Base-by-base conservation (phyloP, 2,797 vertebrate genomes). In the Liasis olivaceus region DNA sequence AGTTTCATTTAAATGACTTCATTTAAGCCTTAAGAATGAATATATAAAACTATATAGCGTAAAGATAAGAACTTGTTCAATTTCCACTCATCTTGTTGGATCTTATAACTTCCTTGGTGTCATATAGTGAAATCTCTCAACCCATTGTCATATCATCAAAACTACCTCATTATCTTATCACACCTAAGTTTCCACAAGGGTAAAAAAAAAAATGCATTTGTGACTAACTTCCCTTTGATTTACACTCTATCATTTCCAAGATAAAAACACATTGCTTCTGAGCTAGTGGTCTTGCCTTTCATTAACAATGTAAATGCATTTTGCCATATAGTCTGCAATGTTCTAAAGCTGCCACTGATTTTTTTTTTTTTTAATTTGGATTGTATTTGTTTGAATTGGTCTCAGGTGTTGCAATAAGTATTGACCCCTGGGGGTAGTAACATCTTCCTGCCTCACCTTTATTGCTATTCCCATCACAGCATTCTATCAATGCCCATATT, bases 401-500 rank as follows among this genome's bases (percentile, higher is more conserved):
- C 94, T 28, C 96, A 97, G 96, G 95, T 97, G 96, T 94, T 96
- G 94, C 89, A 90, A 92, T 95, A 96, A 91, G 89, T 96, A 95
- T 97, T 96, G 96, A 96, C 94, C 95, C 0, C 88, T 93, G 93
- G 93, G 95, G 94, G 91, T 93, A 95, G 93, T 96, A 95, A 96
- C 96, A 95, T 94, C 94, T 92, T 95, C 92, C 95, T 96, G 91
- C 85, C 95, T 92, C 93, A 93, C 90, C 84, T 97, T 97, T 97
- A 97, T 97, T 97, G 93, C 93, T 96, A 91, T 28, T 90, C 89
- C 95, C 93, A 96, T 96, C 96, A 96, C 95, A 95, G 15, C 92
- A 94, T 94, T 93, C 95, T 96, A 96, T 95, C 91, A 96, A 95
- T 95, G 90, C 94, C 96, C 2, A 93, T 97, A 95, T 97, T 96